Conservation (phyloP, 2,888 invertebrate genomes). For the Drosophila dives region DNA sequence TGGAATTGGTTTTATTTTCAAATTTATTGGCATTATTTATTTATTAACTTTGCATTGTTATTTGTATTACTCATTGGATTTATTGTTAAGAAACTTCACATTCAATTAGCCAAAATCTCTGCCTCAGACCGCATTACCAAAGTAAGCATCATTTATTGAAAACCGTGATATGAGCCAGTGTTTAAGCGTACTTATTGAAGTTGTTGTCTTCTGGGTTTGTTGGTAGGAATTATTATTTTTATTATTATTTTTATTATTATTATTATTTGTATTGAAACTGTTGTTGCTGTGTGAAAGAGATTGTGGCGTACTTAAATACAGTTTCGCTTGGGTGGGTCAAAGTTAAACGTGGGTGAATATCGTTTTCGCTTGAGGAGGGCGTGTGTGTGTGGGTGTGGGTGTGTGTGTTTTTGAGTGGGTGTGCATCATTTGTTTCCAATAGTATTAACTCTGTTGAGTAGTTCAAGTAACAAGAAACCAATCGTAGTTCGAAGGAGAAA, state of each 20-base stretch:
- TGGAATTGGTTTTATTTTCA: constrained; percentile 15
- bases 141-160: constrained; percentile 7
- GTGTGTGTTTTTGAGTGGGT: constrained; percentile 3
- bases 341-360: constrained; percentile 54
- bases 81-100: background rate
- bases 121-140: constrained; percentile 7
- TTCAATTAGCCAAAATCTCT: constrained; percentile 7
- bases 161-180: constrained; percentile 26
- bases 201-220: background rate
- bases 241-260: background rate
- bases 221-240: background rate
- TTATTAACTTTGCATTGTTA: background rate
- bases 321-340: constrained; percentile 53
- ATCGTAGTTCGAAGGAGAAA: constrained; percentile 51
- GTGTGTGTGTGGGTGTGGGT: background rate
- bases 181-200: background rate
- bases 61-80: background rate
- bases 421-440: constrained; percentile 12
- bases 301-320: constrained; percentile 9
- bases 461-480: constrained; percentile 61
- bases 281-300: constrained; percentile 1
- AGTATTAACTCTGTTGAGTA: constrained; percentile 11
- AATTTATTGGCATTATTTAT: constrained; percentile 1
- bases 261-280: constrained; percentile 1
- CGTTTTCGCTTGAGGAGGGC: constrained; percentile 20